Evolutionary conservation across 2,888 invertebrate species (phyloP).

Genomic region (Mythimna vitellina): DNA sequence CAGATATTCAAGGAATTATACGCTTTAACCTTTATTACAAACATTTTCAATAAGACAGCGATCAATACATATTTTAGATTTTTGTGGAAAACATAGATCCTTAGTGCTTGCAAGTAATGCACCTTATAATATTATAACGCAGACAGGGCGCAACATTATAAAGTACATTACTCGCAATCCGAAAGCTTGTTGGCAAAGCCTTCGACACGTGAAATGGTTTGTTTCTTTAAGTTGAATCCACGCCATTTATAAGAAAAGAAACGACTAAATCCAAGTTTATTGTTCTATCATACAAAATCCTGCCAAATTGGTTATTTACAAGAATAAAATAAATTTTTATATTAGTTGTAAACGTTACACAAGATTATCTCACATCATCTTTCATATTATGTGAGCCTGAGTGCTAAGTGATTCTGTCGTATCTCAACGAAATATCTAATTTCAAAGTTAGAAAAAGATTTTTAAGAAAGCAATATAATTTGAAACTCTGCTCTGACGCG

Average conservation of each 20-base stretch:
- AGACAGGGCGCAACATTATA: not conserved
- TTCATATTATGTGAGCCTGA: not conserved
- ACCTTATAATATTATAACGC: too few relatives aligned
- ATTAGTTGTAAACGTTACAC: not conserved
- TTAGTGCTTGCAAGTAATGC: not conserved
- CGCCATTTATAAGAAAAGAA: not conserved
- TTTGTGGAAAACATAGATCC: conserved; percentile 2
- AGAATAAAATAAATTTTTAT: not conserved
- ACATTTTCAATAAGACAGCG: not conserved
- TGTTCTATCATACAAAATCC: not conserved
- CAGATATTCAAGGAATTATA: too few relatives aligned
- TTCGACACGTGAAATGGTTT: conserved; percentile 7
- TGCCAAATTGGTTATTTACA: not conserved
- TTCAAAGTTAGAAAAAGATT: conserved; percentile 23
- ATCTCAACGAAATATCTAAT: conserved; percentile 25
- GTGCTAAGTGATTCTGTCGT: conserved; percentile 30
- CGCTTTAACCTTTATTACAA: conserved; percentile 8
- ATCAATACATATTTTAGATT: not conserved
- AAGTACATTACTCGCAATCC: conserved; percentile 1
- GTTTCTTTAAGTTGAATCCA: not conserved
- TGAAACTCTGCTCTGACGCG: not conserved
- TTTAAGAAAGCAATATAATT: conserved; percentile 14
- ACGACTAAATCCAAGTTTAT: not conserved
- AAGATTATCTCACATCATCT: conserved; percentile 5
- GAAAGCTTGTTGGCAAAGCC: conserved; percentile 12